Evolutionary conservation across 2,113 vertebrate genomes (phyloP).

Genomic region (Heteronetta atricapilla): DNA sequence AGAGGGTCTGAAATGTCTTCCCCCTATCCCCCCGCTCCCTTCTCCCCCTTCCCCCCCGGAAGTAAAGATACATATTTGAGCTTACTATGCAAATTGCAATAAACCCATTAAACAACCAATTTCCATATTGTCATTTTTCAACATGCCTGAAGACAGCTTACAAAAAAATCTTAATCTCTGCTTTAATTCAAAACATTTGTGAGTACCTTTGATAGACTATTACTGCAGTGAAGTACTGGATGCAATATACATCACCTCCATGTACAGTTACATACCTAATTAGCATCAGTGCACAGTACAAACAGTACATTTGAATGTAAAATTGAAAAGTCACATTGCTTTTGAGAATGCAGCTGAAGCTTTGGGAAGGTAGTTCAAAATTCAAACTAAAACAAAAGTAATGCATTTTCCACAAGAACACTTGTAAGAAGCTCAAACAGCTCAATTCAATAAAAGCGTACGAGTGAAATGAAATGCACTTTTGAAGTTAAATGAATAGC

Average conservation of each 20-base stretch:
- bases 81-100: too few species aligned
- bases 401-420: background rate
- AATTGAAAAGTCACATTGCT: background rate
- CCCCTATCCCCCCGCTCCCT: too few species aligned
- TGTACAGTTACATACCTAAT: background rate
- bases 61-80: background rate
- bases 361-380: background rate
- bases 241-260: background rate
- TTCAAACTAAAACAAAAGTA: background rate
- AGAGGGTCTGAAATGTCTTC: background rate
- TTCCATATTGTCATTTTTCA: background rate
- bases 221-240: background rate
- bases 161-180: background rate
- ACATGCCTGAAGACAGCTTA: background rate
- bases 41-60: too few species aligned
- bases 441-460: background rate
- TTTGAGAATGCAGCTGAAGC: background rate
- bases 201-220: background rate
- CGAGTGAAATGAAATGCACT: background rate
- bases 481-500: background rate
- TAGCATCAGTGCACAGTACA: background rate
- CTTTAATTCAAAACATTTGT: background rate
- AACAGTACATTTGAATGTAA: background rate
- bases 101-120: background rate
- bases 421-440: background rate